Evolutionary conservation across 2,113 vertebrate genomes (phyloP).

Genomic region (Chrysochloris asiatica): DNA sequence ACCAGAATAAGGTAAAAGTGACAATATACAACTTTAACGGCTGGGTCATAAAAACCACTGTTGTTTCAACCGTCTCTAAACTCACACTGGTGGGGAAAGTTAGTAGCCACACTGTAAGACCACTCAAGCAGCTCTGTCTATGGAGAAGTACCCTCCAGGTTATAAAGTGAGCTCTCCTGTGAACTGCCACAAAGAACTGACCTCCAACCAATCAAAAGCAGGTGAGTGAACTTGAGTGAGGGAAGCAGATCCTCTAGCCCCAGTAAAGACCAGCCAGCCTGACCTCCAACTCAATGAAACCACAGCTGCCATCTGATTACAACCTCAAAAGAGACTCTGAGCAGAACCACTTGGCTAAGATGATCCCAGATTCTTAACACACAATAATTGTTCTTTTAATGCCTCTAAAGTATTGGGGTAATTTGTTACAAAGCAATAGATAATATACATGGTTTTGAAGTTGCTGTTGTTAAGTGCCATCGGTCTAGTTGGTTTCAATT

Average conservation of each 20-base stretch:
- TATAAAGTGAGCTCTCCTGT: neutral
- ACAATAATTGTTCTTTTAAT: too few relatives aligned
- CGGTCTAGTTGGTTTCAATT: too few relatives aligned
- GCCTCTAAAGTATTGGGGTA: too few relatives aligned
- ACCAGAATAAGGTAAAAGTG: neutral
- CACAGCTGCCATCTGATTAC: neutral
- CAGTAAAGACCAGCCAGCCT: neutral
- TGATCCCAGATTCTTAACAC: neutral
- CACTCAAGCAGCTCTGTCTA: neutral
- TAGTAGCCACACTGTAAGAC: neutral
- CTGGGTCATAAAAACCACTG: neutral
- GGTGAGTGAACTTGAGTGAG: neutral
- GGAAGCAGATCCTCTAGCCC: neutral
- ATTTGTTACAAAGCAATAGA: too few relatives aligned
- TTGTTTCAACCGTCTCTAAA: neutral
- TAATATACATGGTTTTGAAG: too few relatives aligned
- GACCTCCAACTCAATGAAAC: neutral
- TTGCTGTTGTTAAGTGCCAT: too few relatives aligned
- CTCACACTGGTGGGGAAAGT: too few relatives aligned
- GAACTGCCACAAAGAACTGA: too few relatives aligned
- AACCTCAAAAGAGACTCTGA: neutral
- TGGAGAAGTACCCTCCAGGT: neutral
- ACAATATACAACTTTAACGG: neutral
- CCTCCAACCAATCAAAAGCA: neutral
- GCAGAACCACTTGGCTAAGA: neutral